Conservation (phyloP, 2,888 invertebrate species). For the Caenorhabditis sp. region DNA sequence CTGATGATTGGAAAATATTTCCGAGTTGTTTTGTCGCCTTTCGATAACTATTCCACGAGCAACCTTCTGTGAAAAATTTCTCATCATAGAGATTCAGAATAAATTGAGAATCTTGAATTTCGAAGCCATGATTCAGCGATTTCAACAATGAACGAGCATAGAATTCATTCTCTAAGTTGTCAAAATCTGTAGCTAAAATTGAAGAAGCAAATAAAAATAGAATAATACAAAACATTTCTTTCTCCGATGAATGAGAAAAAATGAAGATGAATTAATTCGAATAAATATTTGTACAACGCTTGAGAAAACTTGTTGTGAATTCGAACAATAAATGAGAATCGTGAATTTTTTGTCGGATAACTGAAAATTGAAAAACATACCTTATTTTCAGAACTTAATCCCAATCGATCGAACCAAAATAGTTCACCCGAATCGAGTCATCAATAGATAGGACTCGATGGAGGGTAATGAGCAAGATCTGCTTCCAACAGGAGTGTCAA, state of each 20-base stretch:
- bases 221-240: not conserved
- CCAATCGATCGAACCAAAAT: not conserved
- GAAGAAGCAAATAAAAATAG: not conserved
- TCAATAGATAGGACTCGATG: not conserved
- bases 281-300: not conserved
- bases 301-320: not conserved
- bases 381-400: not conserved
- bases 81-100: not conserved
- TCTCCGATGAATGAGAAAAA: not conserved
- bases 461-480: slow-evolving; percentile 10
- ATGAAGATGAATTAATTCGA: not conserved
- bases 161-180: not conserved
- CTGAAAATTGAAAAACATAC: not conserved
- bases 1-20: not conserved
- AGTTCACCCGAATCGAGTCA: not conserved
- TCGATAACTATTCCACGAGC: not conserved
- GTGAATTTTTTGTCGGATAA: not conserved
- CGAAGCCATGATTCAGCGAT: not conserved
- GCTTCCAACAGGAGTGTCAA: slow-evolving; percentile 9
- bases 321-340: not conserved
- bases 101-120: not conserved
- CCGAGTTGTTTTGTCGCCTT: not conserved
- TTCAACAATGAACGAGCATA: not conserved
- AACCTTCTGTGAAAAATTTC: not conserved
- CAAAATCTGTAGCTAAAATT: not conserved